Conservation (phyloP, 2,888 invertebrate genomes). For the Diploptera punctata region DNA sequence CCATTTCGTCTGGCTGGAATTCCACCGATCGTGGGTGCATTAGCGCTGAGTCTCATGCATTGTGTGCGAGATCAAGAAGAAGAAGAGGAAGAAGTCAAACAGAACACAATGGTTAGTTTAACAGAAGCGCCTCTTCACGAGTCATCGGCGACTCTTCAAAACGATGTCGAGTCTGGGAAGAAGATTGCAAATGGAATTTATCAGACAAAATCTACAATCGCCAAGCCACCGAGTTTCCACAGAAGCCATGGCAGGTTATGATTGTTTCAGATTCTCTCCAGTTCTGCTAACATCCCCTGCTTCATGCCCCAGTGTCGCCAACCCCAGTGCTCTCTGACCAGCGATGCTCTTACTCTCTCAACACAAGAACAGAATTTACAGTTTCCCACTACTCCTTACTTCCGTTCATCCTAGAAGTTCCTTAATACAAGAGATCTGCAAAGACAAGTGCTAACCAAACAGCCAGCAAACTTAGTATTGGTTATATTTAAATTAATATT, state of each 20-base stretch:
- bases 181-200: slow-evolving; percentile 35
- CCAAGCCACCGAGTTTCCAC: slow-evolving; percentile 23
- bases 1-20: slow-evolving; percentile 85
- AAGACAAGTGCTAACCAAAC: no score
- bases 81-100: background rate
- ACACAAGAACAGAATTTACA: no score
- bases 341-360: slow-evolving; percentile 17
- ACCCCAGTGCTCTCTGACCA: slow-evolving; percentile 26
- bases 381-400: no score
- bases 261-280: slow-evolving; percentile 33
- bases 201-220: background rate
- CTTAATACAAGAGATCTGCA: no score
- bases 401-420: no score
- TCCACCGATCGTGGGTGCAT: slow-evolving; percentile 82
- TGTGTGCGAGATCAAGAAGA: slow-evolving; percentile 58
- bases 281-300: slow-evolving; percentile 19
- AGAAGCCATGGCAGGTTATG: slow-evolving; percentile 38
- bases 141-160: background rate
- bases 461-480: no score
- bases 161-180: slow-evolving; percentile 15
- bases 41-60: slow-evolving; percentile 70
- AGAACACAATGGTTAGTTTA: background rate
- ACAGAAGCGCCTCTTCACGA: slow-evolving; percentile 11
- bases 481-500: no score
- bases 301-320: slow-evolving; percentile 30